These are phyloP conservation scores for Zaprionus inermis DNA, from an alignment of 1,140 invertebrate genomes.

Conservation along the genomic window DNA sequence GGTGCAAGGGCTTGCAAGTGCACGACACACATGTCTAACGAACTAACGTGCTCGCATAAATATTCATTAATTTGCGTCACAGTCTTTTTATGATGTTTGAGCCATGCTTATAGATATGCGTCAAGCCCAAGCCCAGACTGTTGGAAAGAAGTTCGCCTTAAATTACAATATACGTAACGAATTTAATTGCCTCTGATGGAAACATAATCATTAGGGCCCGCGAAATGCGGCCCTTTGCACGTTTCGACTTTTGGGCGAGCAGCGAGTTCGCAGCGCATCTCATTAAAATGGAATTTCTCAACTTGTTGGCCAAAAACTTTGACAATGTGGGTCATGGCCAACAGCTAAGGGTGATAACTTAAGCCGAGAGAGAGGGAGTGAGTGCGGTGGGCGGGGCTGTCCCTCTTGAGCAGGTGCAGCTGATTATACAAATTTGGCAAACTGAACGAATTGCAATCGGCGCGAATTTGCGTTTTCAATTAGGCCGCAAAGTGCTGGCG, in stretches of 20 bases:
- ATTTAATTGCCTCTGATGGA: constrained; percentile 12
- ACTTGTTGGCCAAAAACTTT: constrained; percentile 40
- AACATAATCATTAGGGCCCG: constrained; percentile 3
- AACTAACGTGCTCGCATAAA: constrained; percentile 59
- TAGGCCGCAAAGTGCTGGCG: constrained; percentile 56
- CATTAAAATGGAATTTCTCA: constrained; percentile 74
- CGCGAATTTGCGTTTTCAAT: constrained; percentile 70
- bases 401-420: neutral
- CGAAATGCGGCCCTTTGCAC: neutral
- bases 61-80: constrained; percentile 68
- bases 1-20: constrained; percentile 8
- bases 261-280: constrained; percentile 63
- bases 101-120: constrained; percentile 17
- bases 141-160: neutral
- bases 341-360: constrained; percentile 32
- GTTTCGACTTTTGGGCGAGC: neutral
- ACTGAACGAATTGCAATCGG: constrained; percentile 54
- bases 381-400: too few relatives aligned
- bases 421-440: constrained; percentile 52
- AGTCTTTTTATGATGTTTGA: constrained; percentile 26
- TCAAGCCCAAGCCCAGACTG: neutral
- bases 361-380: neutral
- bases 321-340: constrained; percentile 69
- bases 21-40: constrained; percentile 26
- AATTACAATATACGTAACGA: constrained; percentile 1